Conservation (phyloP, 2,888 invertebrate species). For the Drosophila diplacantha region DNA sequence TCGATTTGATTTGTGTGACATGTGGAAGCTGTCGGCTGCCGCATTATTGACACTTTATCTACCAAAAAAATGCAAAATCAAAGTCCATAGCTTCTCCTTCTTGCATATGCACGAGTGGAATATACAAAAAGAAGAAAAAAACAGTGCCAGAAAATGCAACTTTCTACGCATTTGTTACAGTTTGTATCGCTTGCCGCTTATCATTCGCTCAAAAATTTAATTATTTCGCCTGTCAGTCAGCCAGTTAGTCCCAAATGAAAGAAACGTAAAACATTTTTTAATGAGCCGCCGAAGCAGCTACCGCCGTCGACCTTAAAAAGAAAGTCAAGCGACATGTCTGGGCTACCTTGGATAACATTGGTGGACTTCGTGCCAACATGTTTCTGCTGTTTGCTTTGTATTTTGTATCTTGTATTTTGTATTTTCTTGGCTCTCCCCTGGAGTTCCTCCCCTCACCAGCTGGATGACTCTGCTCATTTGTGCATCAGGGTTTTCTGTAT, state of each 20-base stretch:
- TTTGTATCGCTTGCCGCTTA: conserved; percentile 58
- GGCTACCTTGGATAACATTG: conserved; percentile 37
- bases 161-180: conserved; percentile 71
- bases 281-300: conserved; percentile 46
- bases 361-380: conserved; percentile 47
- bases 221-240: conserved; percentile 67
- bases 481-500: conserved; percentile 46
- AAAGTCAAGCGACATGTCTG: conserved; percentile 53
- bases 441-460: conserved; percentile 26
- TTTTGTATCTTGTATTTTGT: conserved; percentile 16
- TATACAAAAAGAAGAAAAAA: neutral
- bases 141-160: conserved; percentile 41
- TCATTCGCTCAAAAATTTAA: conserved; percentile 60
- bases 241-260: conserved; percentile 27
- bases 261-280: conserved; percentile 60
- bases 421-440: conserved; percentile 16
- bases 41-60: conserved; percentile 70
- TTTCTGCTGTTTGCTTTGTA: conserved; percentile 31
- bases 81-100: neutral
- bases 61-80: neutral
- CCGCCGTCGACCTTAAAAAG: conserved; percentile 49
- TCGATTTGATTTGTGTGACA: conserved; percentile 66
- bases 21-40: conserved; percentile 67
- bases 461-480: conserved; percentile 58
- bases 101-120: conserved; percentile 47